Base-by-base conservation (phyloP, 2,888 invertebrate species). In the Cheilosia grossa region DNA sequence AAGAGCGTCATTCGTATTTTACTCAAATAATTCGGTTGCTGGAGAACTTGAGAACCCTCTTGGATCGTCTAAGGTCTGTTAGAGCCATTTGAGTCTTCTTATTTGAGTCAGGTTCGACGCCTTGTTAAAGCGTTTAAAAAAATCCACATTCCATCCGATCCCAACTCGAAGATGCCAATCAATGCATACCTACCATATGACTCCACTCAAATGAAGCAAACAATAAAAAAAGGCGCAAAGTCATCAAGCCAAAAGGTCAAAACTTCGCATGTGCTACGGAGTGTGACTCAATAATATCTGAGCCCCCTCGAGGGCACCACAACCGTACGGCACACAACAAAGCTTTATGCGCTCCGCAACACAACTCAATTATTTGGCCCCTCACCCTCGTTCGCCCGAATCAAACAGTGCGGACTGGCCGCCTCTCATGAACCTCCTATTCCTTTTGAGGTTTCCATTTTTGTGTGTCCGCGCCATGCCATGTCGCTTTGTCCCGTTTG, bases 281-380 rank as follows among this genome's bases (percentile, higher is more conserved):
- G 78, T 82, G 82, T 78, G 82, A 78, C 72, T 82, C 78, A 78
- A 82, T 78, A 56, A 67, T 19, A 72, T 66, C 47, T 37, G 42
- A 17, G 30, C 27, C 63, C 78, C 61, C 72, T 56, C 5, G 30
- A 47, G 54, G 67, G 10, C 4, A 67, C 61, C 19, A 24, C 37
- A 4, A 17, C 1, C 19, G 30, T 37, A 19, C 51, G 51, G 17
- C 19, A 37, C 37, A 67, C 42, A 61, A 54, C 49, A 67, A 72
- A 67, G 58, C 49, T 56, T 54, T 33, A 47, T 49, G 59, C 51
- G 27, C 27, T 72, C 66, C 59, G 77, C 27, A 72, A 61, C 82
- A 82, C 82, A 82, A 73, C 74, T 73, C 72, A 72, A 82, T 82
- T 75, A 77, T 44, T 51, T 77, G 30, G 13, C 56, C 19, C 27